Base-by-base conservation (phyloP, 2,888 invertebrate species). In the Rhagophthalmus giganteus region DNA sequence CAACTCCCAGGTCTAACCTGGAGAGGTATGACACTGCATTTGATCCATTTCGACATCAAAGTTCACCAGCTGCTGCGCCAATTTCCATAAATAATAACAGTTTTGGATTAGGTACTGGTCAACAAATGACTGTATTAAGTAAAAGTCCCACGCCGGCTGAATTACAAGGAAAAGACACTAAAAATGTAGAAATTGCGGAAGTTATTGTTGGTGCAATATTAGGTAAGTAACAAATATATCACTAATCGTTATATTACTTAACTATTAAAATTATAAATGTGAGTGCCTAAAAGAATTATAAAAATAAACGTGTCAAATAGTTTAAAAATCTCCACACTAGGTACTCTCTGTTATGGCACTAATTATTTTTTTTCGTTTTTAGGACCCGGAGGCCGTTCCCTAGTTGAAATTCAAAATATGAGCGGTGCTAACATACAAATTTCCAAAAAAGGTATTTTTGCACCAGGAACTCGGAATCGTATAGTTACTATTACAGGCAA, bases 351-450 rank as follows among this genome's bases (percentile, higher is more conserved):
- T n/a, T n/a, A n/a, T n/a, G n/a, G n/a, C n/a, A n/a, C n/a, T n/a
- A n/a, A n/a, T n/a, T n/a, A n/a, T n/a, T n/a, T n/a, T n/a, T n/a
- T n/a, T n/a, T n/a, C n/a, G n/a, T 24, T 24, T 24, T 51, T 57
- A 87, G 87, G 90, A 73, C 95, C 94, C 64, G 95, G 94, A 73
- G 97, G 96, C 61, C 89, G 94, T 78, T 90, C 94, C 77, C 85
- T 97, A 74, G 90, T 94, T 71, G 96, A 97, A 83, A 93, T 97
- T 78, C 96, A 96, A 81, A 93, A 94, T 80, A 84, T 89, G 79
- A 94, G 94, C 74, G 94, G 95, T 76, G 94, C 96, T 77, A 94
- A 90, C 81, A 94, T 97, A 78, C 95, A 96, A 82, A 96, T 97
- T 80, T 94, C 94, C 66, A 96, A 96, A 84, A 96, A 96, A 81